phyloP scores from a whole-genome alignment of 2,113 vertebrate species.

The Phasianus colchicus region DNA sequence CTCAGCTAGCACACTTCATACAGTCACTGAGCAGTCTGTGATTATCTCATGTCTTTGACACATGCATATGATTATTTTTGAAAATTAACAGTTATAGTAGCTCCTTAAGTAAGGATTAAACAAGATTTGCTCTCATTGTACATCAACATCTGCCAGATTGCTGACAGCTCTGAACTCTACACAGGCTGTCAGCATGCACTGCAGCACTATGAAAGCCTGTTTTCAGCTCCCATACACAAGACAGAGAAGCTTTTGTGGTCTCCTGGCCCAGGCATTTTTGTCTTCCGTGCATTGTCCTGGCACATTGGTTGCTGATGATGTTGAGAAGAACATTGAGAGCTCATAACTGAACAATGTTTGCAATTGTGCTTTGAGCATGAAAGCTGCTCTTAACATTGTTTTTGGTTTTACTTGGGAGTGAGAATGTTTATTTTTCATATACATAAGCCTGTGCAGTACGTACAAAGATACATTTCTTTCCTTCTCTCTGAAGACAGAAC shows the following conservation, averaged over 20 bases:
- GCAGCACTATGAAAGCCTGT: conserved; percentile 29
- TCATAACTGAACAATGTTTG: conserved; percentile 46
- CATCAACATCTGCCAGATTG: not conserved
- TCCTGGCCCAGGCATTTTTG: not conserved
- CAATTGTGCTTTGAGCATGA: not conserved
- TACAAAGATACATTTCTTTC: conserved; percentile 10
- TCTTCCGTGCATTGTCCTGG: conserved; percentile 39
- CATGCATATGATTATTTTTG: not conserved
- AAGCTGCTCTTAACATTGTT: conserved; percentile 50
- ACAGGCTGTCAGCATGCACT: not conserved
- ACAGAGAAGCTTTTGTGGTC: conserved; percentile 58
- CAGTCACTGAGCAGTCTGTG: not conserved
- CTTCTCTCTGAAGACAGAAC: not conserved
- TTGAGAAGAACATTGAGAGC: conserved; percentile 28
- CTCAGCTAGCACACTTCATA: not conserved
- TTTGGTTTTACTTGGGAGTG: not conserved
- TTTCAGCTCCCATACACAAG: not conserved
- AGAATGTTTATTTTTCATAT: conserved; percentile 59
- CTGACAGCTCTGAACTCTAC: not conserved
- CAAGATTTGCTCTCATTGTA: conserved; percentile 38
- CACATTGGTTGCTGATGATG: not conserved
- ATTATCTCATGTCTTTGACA: not conserved
- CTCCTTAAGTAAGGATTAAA: conserved; percentile 21
- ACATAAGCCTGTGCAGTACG: not conserved
- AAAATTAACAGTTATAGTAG: conserved; percentile 27